phyloP scores from a whole-genome alignment of 2,113 vertebrate genomes.

The Crotalus viridis region DNA sequence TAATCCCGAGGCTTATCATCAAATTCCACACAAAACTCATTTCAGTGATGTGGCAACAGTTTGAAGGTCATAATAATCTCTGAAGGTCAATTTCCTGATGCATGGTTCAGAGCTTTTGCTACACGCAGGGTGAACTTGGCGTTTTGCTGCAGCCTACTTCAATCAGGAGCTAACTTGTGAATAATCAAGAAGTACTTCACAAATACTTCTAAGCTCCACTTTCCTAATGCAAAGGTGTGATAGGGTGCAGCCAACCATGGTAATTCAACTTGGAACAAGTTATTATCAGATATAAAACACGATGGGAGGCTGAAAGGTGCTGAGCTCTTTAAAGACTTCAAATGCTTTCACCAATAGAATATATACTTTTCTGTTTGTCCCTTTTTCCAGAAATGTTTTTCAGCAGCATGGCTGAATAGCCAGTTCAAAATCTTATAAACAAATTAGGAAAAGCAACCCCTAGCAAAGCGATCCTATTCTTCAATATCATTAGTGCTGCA shows the following conservation, averaged over 20 bases:
- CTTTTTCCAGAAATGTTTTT: constrained; percentile 28
- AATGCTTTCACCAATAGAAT: constrained; percentile 49
- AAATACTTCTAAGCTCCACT: constrained; percentile 67
- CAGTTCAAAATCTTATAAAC: constrained; percentile 12
- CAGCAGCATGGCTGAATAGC: not conserved
- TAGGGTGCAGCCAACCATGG: constrained; percentile 73
- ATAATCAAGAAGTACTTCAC: constrained; percentile 75
- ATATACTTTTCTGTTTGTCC: constrained; percentile 39
- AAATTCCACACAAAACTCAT: constrained; percentile 66
- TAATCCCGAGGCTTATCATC: constrained; percentile 73
- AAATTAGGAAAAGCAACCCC: not conserved
- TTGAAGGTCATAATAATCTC: constrained; percentile 82
- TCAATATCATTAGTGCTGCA: constrained; percentile 4
- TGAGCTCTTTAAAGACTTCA: constrained; percentile 59
- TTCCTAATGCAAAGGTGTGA: constrained; percentile 73
- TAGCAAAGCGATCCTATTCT: not conserved
- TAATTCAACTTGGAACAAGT: constrained; percentile 74
- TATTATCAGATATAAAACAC: constrained; percentile 71
- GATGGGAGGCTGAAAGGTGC: constrained; percentile 70
- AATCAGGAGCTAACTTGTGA: constrained; percentile 74
- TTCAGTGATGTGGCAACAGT: constrained; percentile 54
- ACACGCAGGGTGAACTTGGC: constrained; percentile 42
- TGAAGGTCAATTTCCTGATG: constrained; percentile 75
- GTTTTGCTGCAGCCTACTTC: constrained; percentile 73
- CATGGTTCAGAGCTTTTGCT: constrained; percentile 70